Conservation (phyloP, 2,888 invertebrate genomes). For the Drosophila lutescens region DNA sequence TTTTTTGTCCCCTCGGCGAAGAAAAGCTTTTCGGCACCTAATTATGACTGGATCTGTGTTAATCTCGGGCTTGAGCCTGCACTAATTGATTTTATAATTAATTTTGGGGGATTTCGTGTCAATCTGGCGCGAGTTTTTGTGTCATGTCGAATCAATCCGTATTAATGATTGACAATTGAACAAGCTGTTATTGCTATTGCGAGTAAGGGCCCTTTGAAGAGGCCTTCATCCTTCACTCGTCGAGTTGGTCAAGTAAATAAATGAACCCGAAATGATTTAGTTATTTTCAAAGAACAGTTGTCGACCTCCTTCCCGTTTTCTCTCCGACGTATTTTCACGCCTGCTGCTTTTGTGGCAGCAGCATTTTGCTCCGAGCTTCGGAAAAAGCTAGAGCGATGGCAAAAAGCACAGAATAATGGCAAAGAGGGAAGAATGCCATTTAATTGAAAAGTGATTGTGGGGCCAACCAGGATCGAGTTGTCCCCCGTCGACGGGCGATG, state of each 20-base stretch:
- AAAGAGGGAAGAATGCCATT: slow-evolving; percentile 47
- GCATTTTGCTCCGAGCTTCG: slow-evolving; percentile 16
- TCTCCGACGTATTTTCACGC: slow-evolving; percentile 2
- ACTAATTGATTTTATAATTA: slow-evolving; percentile 74
- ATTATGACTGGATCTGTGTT: slow-evolving; percentile 74
- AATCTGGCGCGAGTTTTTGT: slow-evolving; percentile 18
- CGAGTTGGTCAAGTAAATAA: slow-evolving; percentile 24
- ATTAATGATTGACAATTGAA: slow-evolving; percentile 51
- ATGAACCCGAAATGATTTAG: slow-evolving; percentile 26
- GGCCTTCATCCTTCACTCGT: slow-evolving; percentile 4
- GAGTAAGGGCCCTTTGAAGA: slow-evolving; percentile 2
- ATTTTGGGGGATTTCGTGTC: slow-evolving; percentile 57
- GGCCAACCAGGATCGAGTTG: slow-evolving; percentile 16
- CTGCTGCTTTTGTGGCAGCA: slow-evolving; percentile 23
- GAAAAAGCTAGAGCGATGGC: slow-evolving; percentile 10
- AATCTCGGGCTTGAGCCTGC: slow-evolving; percentile 57
- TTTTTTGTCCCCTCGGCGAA: slow-evolving; percentile 5
- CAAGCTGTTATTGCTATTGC: slow-evolving; percentile 10
- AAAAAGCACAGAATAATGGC: slow-evolving; percentile 35
- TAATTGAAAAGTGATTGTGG: slow-evolving; percentile 74
- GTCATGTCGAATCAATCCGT: slow-evolving; percentile 30
- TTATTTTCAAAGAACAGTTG: slow-evolving; percentile 27
- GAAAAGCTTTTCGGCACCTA: slow-evolving; percentile 59
- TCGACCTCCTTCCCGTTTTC: neutral
- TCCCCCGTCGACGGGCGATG: slow-evolving; percentile 10